Conservation (phyloP, 2,113 vertebrate genomes). For the Cariama cristata region DNA sequence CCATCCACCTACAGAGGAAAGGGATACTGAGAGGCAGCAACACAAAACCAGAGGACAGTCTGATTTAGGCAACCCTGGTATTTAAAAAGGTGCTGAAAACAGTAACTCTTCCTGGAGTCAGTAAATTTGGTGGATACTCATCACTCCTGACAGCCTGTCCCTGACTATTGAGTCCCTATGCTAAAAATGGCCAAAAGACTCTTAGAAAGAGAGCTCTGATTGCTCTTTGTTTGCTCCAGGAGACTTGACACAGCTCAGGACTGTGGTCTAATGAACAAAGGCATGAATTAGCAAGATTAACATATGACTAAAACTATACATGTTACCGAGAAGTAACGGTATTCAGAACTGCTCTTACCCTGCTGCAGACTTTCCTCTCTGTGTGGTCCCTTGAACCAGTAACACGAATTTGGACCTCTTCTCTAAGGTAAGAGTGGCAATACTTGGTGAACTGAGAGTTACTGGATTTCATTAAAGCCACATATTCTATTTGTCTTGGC, state of each 20-base stretch:
- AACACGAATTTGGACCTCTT: neutral
- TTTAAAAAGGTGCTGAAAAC: slow-evolving; percentile 46
- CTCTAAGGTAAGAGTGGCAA: neutral
- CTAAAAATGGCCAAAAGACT: neutral
- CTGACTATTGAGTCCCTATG: neutral
- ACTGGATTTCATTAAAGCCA: neutral
- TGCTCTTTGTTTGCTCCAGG: neutral
- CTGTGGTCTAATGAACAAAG: neutral
- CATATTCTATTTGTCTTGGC: neutral
- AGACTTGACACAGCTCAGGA: neutral
- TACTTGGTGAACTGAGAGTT: neutral
- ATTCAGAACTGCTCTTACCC: neutral
- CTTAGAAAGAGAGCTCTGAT: neutral
- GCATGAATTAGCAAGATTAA: neutral
- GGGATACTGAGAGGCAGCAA: slow-evolving; percentile 57
- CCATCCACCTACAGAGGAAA: slow-evolving; percentile 63
- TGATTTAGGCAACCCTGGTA: slow-evolving; percentile 29
- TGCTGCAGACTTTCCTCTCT: neutral
- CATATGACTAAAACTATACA: neutral
- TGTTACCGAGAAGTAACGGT: neutral
- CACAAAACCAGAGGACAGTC: slow-evolving; percentile 44
- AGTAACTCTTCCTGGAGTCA: neutral
- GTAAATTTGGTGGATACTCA: slow-evolving; percentile 21
- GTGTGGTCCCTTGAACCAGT: neutral
- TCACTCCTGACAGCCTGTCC: neutral